Conservation (phyloP, 2,797 vertebrate species). For the Rousettus madagascariensis region DNA sequence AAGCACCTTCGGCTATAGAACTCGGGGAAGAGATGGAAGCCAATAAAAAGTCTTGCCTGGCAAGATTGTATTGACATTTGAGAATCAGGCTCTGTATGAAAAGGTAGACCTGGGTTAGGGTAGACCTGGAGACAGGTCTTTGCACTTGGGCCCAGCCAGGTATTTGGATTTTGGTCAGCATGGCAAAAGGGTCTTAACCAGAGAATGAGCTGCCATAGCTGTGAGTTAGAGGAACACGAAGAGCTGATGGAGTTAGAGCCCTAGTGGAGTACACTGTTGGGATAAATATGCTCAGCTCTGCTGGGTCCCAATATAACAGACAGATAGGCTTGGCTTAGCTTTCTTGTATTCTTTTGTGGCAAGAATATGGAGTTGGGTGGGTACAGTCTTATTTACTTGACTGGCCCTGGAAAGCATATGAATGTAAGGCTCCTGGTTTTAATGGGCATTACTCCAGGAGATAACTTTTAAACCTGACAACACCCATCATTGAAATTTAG, state of each 20-base stretch:
- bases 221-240: background rate
- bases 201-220: background rate
- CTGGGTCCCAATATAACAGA: background rate
- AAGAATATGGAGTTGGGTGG: background rate
- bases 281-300: background rate
- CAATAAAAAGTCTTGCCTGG: background rate
- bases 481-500: background rate
- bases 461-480: background rate
- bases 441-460: background rate
- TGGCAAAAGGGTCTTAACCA: background rate
- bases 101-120: background rate
- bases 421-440: background rate
- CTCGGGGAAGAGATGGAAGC: rapidly evolving
- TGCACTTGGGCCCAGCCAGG: background rate
- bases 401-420: background rate
- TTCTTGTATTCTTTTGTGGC: background rate
- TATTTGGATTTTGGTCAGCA: background rate
- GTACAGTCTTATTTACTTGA: background rate
- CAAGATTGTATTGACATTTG: background rate
- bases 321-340: background rate
- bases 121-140: background rate
- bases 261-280: too few species aligned
- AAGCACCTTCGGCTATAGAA: background rate
- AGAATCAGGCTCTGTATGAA: background rate
- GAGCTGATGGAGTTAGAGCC: background rate